Base-by-base conservation (phyloP, 2,113 vertebrate species). In the Zonotrichia leucophrys region DNA sequence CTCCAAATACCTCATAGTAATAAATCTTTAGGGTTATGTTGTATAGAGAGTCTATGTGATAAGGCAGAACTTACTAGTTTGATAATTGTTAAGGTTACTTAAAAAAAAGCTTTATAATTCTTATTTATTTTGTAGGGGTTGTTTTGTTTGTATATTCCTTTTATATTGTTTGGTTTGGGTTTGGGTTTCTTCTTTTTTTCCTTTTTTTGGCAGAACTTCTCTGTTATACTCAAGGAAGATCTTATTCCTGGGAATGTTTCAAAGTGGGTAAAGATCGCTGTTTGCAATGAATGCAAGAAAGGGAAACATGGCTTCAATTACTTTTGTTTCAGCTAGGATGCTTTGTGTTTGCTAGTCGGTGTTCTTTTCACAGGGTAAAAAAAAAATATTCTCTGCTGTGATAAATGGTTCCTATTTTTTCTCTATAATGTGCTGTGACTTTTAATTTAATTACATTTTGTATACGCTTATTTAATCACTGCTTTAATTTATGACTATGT, bases 1-100 rank as follows among this genome's bases (percentile, higher is more conserved):
- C 98, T 99, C 98, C 98, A 99, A 99, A 99, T 99, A 99, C 99
- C 99, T 99, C 99, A 99, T 99, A 98, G 98, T 99, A 99, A 99
- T 98, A 98, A 99, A 98, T 98, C 98, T 98, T 98, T 99, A 99
- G 98, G 98, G 98, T 99, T 99, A 98, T 98, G 98, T 98, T 98
- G 99, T 99, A 99, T 99, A 98, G 98, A 99, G 98, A 99, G 98
- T 99, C 98, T 99, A 98, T 98, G 98, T 98, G 98, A 99, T 99
- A 98, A 99, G 98, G 98, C 99, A 99, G 99, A 99, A 98, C 98
- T 98, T 98, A 98, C 97, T 98, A 97, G 98, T 99, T 98, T 99
- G 98, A 97, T 99, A 98, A 99, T 97, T 99, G 98, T 99, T 98
- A 98, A 98, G 98, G 97, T 99, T 98, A 98, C 98, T 99, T 99